Percentiles rank a stretch among this genome's conserved stretches.
These are phyloP conservation scores for Eulemur macaco DNA, from an alignment of 2,113 vertebrate genomes.

Conservation along the genomic window DNA sequence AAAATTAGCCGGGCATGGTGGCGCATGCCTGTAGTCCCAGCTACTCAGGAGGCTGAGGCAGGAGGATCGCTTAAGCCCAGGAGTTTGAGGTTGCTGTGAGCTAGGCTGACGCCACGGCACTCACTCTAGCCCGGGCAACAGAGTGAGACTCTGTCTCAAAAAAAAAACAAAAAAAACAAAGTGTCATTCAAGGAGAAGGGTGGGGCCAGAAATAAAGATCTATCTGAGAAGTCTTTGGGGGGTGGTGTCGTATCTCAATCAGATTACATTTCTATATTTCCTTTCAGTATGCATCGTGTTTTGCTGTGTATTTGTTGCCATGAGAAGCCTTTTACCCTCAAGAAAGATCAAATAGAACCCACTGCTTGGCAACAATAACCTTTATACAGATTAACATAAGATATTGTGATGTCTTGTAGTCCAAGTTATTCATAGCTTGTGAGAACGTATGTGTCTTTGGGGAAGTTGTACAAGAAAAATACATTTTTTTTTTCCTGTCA, in stretches of 20 bases:
- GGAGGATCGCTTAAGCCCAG: too few relatives aligned
- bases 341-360: constrained; percentile 81
- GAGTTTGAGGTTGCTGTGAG: too few relatives aligned
- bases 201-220: background rate
- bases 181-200: background rate
- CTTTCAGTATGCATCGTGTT: background rate
- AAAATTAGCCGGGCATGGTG: too few relatives aligned
- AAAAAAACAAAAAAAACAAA: background rate
- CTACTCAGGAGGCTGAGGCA: too few relatives aligned
- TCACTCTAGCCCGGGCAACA: too few relatives aligned
- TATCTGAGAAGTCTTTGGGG: background rate
- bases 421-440: constrained; percentile 84
- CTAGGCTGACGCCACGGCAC: too few relatives aligned
- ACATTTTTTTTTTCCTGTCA: background rate
- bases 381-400: constrained; percentile 86
- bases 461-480: constrained; percentile 83
- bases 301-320: background rate
- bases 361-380: constrained; percentile 88
- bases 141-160: too few relatives aligned
- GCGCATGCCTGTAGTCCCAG: too few relatives aligned
- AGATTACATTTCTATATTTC: background rate
- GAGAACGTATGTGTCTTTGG: constrained; percentile 87
- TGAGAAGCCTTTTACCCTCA: constrained; percentile 46
- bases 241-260: background rate
- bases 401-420: constrained; percentile 9